A percentile compares a stretch with the other conserved stretches of the same genome.
Evolutionary conservation across 2,113 vertebrate genomes (phyloP).

Genomic region (Cavia porcellus): DNA sequence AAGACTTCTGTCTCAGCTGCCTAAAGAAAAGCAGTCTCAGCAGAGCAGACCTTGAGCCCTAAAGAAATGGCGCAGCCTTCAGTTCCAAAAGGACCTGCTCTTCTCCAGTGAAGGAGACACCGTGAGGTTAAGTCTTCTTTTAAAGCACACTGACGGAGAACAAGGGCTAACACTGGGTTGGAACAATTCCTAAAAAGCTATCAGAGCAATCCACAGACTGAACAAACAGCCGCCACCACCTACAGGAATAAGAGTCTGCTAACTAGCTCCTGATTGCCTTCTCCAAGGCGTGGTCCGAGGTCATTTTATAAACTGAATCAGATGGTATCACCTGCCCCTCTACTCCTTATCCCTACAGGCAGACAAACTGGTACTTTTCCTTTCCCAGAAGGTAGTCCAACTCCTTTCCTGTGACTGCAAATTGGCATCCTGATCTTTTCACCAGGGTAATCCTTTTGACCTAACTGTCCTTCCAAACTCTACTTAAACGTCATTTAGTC

Average conservation of each 20-base stretch:
- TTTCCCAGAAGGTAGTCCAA: neutral
- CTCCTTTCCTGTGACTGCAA: neutral
- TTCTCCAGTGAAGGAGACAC: neutral
- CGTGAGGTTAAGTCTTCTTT: neutral
- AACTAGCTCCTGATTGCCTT: neutral
- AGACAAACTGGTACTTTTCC: neutral
- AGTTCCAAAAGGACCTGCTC: neutral
- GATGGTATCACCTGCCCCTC: neutral
- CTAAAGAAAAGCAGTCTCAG: neutral
- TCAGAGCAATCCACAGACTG: neutral
- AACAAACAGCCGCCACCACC: neutral
- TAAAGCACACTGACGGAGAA: neutral
- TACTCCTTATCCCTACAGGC: neutral
- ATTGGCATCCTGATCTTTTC: neutral
- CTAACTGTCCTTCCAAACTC: neutral
- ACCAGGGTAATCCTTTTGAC: neutral
- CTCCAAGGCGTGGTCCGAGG: neutral
- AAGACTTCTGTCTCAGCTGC: neutral
- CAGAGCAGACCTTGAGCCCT: neutral
- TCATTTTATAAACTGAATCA: neutral
- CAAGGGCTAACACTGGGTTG: neutral
- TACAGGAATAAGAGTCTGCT: neutral
- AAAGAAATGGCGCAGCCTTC: neutral
- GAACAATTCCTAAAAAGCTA: neutral
- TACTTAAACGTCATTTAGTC: conserved; percentile 18